Evolutionary conservation across 2,888 invertebrate genomes (phyloP), one percentile per base, ranked within the genome.

Genomic region (Drosophila incognita): DNA sequence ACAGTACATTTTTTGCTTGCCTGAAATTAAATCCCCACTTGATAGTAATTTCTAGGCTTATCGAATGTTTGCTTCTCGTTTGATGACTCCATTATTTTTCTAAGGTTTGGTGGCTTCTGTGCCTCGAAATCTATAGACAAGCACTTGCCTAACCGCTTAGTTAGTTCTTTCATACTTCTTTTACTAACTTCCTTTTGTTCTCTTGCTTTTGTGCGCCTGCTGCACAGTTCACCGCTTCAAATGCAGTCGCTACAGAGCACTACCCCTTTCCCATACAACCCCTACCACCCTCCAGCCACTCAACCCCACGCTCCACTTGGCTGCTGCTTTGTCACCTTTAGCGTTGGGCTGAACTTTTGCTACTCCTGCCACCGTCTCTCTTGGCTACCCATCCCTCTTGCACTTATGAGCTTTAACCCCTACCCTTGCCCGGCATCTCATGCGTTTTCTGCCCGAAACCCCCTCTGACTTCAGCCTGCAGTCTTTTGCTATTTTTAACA

Each of bases 401-500:
- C 49, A 51, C 57, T 54, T 58, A 27, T 52, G 27, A 13, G 21
- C 59, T 40, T 11, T 29, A 21, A 11, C 35, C 2, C 48, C 38
- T 2, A 10, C 29, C 31, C 31, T 31, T 8, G n/a, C n/a, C 15
- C 57, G 7, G 8, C 24, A 15, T 15, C 18, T 52, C 27, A 10
- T 38, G 31, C 29, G 11, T 35, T 35, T 15, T 40, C 38, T 36
- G n/a, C 13, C 49, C 27, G 31, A 31, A 24, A 21, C 4, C 0
- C 48, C 11, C 13, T 48, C 11, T 4, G 29, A 33, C 46, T 48
- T 54, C 5, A 40, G 63, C 56, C 71, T 68, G 66, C 56, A 74
- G 69, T 57, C 77, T 69, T 69, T 58, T 68, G 82, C 53, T 81
- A 74, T 79, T 86, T 88, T 79, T 64, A 68, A 62, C 75, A 73